Base-by-base conservation (phyloP, 35 echinoderm and acorn worm genomes). In the Amphiura filiformis region DNA sequence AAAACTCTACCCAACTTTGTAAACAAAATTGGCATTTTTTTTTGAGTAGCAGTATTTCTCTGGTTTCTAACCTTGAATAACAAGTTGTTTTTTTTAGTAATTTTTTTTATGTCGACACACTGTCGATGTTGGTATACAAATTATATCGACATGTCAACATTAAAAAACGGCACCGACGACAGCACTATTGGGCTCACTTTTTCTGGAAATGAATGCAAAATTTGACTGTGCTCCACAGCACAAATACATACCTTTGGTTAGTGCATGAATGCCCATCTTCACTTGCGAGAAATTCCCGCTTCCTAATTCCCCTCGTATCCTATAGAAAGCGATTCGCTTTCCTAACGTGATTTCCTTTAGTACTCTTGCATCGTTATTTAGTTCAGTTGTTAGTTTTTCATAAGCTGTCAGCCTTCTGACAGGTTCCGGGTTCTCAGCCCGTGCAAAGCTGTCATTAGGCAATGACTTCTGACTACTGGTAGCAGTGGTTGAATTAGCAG, bases 231-330 rank as follows among this genome's bases (percentile, higher is more conserved):
- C n/a, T n/a, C n/a, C n/a, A n/a, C n/a, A n/a, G n/a, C n/a, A n/a
- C n/a, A n/a, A n/a, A 52, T 32, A 88, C 86, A 76, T 88, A 99
- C 96, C 96, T 99, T 99, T 99, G 47, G 96, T 99, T 38, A 99
- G 81, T 39, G 88, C 92, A 80, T 99, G 96, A 34, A 99, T 64
- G 18, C 96, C 96, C 87, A 99, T 92, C 86, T 95, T 94, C 75
- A 99, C 96, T 87, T 99, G 96, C 57, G 96, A 99, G 87, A 99
- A 99, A 84, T 99, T 99, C 9, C 96, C 96, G 22, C 89, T 94
- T 9, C 96, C 96, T n/a, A 99, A 81, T 75, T 99, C 96, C 31
- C 90, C 90, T 44, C 96, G 92, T 84, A 99, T 99, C 35, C 93
- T 88, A 80, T 99, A 99, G 87, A 99, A 99, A 0, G 93, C 96